Evolutionary conservation across 2,797 vertebrate genomes (phyloP), one percentile per base, ranked within the genome.

Genomic region (Botia kubotai): DNA sequence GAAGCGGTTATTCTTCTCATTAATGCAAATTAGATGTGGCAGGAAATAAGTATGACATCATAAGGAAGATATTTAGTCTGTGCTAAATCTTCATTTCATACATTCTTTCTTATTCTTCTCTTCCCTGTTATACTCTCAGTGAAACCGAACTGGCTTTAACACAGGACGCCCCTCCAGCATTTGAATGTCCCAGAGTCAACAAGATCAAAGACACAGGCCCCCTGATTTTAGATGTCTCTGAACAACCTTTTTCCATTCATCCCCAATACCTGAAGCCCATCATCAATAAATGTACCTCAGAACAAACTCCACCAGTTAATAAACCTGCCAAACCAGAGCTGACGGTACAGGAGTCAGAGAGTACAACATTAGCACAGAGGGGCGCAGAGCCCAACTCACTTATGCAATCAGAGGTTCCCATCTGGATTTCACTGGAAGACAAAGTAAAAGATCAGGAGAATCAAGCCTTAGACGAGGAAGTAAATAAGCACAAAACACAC

Each of bases 351-450:
- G 65, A 79, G 46, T 63, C 70, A 8, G 63, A 53, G 0, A 52
- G 17, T 4, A 72, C 58, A 39, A 58, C 21, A 6, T 33, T 68
- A 72, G 63, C 0, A 11, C 46, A 53, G 36, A 66, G 43, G 57
- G n/a, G 23, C 23, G 23, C 63, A 29, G 72, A 76, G 65, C 23
- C 21, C 23, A 69, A 69, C 48, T 58, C 70, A 36, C 85, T 81
- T 85, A 77, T 66, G 81, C 87, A 85, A 10, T 88, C 86, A 71
- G 91, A 93, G 88, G 74, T 85, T 82, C 92, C 93, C 82, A 84
- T 93, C 4, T 93, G 93, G 93, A 88, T 89, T 86, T 79, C 83
- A 46, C 87, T 93, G 83, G 91, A 91, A 84, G 87, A 81, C 77
- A 92, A 86, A 87, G 88, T 57, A 86, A 86, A 76, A 77, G 81